A percentile compares a stretch with the other conserved stretches of the same genome.
Conservation (phyloP, 2,113 vertebrate species). For the Chloropsis hardwickii region DNA sequence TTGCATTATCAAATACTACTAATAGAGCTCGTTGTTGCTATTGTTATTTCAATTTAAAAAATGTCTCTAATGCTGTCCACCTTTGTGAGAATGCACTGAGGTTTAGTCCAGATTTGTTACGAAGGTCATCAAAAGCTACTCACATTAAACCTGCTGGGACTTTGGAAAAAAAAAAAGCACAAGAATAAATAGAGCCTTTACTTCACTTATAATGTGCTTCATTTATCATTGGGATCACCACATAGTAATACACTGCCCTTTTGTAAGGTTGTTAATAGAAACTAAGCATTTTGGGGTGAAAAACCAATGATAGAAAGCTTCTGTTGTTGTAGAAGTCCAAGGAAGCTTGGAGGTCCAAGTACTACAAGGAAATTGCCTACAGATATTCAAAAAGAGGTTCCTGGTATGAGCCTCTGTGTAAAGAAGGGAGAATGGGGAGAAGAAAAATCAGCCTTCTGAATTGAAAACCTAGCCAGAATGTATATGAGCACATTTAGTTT, state of each 20-base stretch:
- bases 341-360: neutral
- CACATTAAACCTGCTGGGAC: slow-evolving; percentile 28
- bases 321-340: neutral
- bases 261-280: slow-evolving; percentile 53
- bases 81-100: neutral
- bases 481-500: neutral
- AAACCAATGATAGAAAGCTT: neutral
- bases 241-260: slow-evolving; percentile 26
- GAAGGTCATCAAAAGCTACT: slow-evolving; percentile 41
- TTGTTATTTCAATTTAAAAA: neutral
- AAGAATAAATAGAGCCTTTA: slow-evolving; percentile 46
- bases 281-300: slow-evolving; percentile 37
- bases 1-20: slow-evolving; percentile 43
- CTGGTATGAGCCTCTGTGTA: neutral
- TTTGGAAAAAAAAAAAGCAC: neutral
- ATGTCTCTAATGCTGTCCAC: neutral
- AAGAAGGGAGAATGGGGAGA: neutral
- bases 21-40: neutral
- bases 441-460: neutral
- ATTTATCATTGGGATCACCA: slow-evolving; percentile 52
- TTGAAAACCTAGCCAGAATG: neutral
- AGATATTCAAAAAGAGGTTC: neutral
- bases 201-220: slow-evolving; percentile 53
- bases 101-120: slow-evolving; percentile 27
- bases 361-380: neutral